Evolutionary conservation across 2,797 vertebrate genomes (phyloP).

Genomic region (Schizopygopsis pylzovi): DNA sequence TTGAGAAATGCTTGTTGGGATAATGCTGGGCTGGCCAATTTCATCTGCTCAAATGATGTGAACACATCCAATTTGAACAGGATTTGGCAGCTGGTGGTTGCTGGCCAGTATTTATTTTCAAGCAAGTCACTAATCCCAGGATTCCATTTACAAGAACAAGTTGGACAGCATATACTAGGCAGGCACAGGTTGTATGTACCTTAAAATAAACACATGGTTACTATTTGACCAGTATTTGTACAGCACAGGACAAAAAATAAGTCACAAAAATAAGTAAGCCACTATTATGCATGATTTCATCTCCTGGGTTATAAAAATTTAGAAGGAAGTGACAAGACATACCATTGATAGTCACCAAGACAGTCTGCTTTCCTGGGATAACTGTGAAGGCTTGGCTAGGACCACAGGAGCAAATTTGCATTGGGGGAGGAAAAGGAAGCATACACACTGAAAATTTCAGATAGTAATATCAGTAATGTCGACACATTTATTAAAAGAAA

Average conservation of each 20-base stretch:
- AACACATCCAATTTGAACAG: background rate
- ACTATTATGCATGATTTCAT: background rate
- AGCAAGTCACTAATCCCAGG: conserved; percentile 1
- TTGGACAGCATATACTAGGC: background rate
- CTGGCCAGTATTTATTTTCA: background rate
- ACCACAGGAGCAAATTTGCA: background rate
- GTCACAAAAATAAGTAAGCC: background rate
- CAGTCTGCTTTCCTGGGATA: conserved; percentile 7
- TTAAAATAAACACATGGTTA: background rate
- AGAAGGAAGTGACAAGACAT: background rate
- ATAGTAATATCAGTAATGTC: background rate
- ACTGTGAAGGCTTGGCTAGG: background rate
- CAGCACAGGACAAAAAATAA: background rate
- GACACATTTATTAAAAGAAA: too few relatives aligned
- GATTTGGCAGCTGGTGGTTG: conserved; percentile 3
- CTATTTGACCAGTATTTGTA: background rate
- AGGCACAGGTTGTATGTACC: background rate
- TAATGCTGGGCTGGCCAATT: background rate
- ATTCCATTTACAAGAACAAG: background rate
- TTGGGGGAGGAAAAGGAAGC: background rate
- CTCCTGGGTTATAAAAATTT: too few relatives aligned
- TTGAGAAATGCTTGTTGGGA: conserved; percentile 4
- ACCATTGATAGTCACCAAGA: background rate
- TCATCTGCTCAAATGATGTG: conserved; percentile 1
- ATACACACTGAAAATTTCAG: background rate